Evolutionary conservation across 2,113 vertebrate species (phyloP).

Genomic region (Cryptomyrus ogoouensis): DNA sequence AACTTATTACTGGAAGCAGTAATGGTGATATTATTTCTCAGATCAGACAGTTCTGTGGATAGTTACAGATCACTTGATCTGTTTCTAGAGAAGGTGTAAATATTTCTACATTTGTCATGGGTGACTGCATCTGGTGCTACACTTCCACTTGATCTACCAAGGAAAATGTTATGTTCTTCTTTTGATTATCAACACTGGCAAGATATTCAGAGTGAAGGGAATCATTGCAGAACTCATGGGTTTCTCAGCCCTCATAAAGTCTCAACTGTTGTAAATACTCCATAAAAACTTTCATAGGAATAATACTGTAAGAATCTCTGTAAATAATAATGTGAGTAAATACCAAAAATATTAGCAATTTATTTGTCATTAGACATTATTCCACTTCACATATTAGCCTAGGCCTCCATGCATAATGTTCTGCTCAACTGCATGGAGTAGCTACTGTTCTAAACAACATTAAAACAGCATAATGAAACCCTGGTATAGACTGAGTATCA

Average conservation of each 20-base stretch:
- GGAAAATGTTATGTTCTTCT: neutral
- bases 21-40: neutral
- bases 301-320: neutral
- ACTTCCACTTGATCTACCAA: neutral
- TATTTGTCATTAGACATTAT: neutral
- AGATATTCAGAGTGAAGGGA: neutral
- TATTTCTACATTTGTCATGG: neutral
- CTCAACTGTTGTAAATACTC: neutral
- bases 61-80: neutral
- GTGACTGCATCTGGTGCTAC: neutral
- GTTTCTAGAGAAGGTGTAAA: neutral
- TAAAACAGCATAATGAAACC: neutral
- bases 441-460: neutral
- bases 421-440: neutral
- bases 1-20: neutral
- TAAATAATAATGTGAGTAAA: neutral
- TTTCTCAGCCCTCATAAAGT: neutral
- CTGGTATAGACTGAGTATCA: neutral
- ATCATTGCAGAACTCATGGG: neutral
- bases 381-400: neutral
- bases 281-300: neutral
- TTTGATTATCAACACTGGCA: neutral
- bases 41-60: neutral
- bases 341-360: neutral
- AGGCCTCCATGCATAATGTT: neutral